phyloP scores from a whole-genome alignment of 2,888 invertebrate genomes.

The Cerceris ruficornis region DNA sequence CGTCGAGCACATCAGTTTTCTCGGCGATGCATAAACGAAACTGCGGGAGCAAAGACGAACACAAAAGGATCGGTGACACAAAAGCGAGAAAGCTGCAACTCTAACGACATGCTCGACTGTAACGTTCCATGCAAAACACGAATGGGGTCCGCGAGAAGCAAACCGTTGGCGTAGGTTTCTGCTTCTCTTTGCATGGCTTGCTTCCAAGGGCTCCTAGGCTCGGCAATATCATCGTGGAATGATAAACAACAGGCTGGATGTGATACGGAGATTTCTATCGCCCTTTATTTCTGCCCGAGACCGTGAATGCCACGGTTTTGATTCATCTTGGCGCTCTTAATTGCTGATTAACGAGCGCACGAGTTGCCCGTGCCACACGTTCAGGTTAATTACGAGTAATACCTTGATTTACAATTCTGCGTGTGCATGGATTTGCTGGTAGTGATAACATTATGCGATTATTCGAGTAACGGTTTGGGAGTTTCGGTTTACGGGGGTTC shows the following conservation, averaged over 20 bases:
- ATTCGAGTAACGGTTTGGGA: too few relatives aligned
- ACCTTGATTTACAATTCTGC: too few relatives aligned
- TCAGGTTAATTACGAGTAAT: too few relatives aligned
- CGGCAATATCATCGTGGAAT: conserved; percentile 23
- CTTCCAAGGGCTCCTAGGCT: conserved; percentile 28
- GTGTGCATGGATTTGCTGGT: too few relatives aligned
- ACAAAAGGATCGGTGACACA: not conserved
- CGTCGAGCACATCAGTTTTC: not conserved
- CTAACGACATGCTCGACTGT: not conserved
- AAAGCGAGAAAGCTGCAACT: conserved; percentile 3
- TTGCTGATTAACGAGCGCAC: not conserved
- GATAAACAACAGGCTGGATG: conserved; percentile 18
- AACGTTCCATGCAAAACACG: conserved; percentile 10
- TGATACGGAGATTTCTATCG: conserved; percentile 25
- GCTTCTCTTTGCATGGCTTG: conserved; percentile 5
- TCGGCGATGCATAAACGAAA: conserved; percentile 8
- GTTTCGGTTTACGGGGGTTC: too few relatives aligned
- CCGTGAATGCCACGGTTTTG: not conserved
- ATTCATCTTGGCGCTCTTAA: not conserved
- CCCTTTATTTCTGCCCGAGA: not conserved
- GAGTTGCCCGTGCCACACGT: too few relatives aligned
- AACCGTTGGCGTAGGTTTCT: conserved; percentile 8
- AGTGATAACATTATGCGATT: too few relatives aligned
- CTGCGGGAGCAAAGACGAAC: conserved; percentile 1
- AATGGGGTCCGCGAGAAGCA: conserved; percentile 37